These are phyloP conservation scores for Venustaconcha ellipsiformis DNA, from an alignment of 1,140 invertebrate genomes.

Conservation along the genomic window DNA sequence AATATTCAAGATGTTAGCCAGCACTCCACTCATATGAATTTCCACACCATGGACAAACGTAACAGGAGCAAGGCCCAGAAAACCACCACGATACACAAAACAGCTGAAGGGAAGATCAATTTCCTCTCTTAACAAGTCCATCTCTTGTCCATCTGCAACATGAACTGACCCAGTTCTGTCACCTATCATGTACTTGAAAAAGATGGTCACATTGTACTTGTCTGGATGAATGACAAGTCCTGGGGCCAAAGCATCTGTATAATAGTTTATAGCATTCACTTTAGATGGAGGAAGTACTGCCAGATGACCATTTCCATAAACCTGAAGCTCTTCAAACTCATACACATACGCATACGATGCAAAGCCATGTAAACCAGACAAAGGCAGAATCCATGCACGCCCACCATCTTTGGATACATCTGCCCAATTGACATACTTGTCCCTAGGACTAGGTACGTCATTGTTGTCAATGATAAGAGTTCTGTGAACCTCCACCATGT, in stretches of 20 bases:
- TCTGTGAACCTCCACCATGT: slow-evolving; percentile 45
- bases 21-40: slow-evolving; percentile 51
- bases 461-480: slow-evolving; percentile 56
- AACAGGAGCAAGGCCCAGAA: slow-evolving; percentile 50
- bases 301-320: slow-evolving; percentile 56
- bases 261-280: slow-evolving; percentile 10
- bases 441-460: slow-evolving; percentile 34
- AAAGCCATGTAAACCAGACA: slow-evolving; percentile 49
- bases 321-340: slow-evolving; percentile 57
- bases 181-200: slow-evolving; percentile 61
- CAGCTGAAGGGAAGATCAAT: slow-evolving; percentile 57
- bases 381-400: slow-evolving; percentile 55
- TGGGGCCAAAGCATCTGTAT: slow-evolving; percentile 8
- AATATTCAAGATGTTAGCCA: slow-evolving; percentile 51
- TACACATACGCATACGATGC: slow-evolving; percentile 34
- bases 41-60: slow-evolving; percentile 59
- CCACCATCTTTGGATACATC: slow-evolving; percentile 41
- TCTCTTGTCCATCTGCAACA: slow-evolving; percentile 40
- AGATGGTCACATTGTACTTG: slow-evolving; percentile 47
- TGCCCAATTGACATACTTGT: slow-evolving; percentile 49
- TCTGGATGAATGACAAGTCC: slow-evolving; percentile 17
- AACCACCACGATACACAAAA: slow-evolving; percentile 47
- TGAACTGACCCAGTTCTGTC: slow-evolving; percentile 55
- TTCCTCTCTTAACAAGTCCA: slow-evolving; percentile 51
- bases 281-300: slow-evolving; percentile 41